These are phyloP conservation scores for Triplophysa yarkandensis DNA, from an alignment of 2,797 vertebrate genomes.

Conservation along the genomic window DNA sequence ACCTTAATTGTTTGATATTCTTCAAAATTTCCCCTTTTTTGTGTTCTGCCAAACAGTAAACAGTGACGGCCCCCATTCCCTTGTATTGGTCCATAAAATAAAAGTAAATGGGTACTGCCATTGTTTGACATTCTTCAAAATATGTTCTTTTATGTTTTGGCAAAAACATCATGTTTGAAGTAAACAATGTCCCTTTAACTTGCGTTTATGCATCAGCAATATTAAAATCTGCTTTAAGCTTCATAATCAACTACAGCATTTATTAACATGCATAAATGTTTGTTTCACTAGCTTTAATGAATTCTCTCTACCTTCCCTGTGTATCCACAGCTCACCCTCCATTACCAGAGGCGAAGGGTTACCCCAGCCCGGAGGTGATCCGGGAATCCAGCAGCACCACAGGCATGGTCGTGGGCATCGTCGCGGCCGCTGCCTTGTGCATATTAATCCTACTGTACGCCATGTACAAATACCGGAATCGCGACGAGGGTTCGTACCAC, in stretches of 20 bases:
- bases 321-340: slow-evolving; percentile 71
- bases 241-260: background rate
- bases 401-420: slow-evolving; percentile 98
- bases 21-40: no score
- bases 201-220: background rate
- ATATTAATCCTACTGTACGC: slow-evolving; percentile 99
- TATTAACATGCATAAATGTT: background rate
- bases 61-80: no score
- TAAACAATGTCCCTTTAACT: background rate
- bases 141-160: no score
- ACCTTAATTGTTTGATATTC: no score
- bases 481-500: slow-evolving; percentile 97
- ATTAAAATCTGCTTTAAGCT: background rate
- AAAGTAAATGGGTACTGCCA: no score
- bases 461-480: slow-evolving; percentile 99
- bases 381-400: slow-evolving; percentile 98
- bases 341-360: slow-evolving; percentile 85
- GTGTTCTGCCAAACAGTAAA: no score
- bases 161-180: no score
- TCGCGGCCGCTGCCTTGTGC: slow-evolving; percentile 94
- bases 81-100: no score
- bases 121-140: no score
- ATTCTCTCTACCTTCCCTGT: slow-evolving; percentile 8
- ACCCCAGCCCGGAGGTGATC: slow-evolving; percentile 89
- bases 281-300: slow-evolving; percentile 15